These are phyloP conservation scores for Luscinia luscinia DNA, from an alignment of 2,797 vertebrate species.

Conservation along the genomic window DNA sequence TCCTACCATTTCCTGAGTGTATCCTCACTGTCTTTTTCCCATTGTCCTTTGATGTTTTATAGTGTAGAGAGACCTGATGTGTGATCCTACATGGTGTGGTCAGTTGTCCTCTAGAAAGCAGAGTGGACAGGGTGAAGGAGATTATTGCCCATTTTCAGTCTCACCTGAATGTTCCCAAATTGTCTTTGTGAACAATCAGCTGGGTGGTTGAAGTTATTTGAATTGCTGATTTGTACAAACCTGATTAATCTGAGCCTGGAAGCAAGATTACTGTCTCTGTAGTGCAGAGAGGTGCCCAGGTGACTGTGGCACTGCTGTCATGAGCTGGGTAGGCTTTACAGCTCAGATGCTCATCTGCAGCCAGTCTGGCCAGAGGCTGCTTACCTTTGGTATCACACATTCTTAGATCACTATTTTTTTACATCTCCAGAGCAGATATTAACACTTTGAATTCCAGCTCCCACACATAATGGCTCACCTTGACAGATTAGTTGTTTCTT, in stretches of 20 bases:
- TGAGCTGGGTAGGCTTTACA: background rate
- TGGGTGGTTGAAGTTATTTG: background rate
- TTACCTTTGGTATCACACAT: accelerated
- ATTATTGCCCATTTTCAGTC: background rate
- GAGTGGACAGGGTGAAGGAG: background rate
- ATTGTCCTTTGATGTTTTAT: background rate
- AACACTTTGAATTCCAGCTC: background rate
- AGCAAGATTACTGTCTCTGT: background rate
- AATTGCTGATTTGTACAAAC: background rate
- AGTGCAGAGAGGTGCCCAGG: background rate
- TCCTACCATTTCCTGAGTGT: background rate
- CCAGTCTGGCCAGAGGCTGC: background rate
- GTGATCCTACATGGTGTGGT: background rate
- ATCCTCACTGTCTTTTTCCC: background rate
- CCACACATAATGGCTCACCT: background rate
- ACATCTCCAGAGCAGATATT: background rate
- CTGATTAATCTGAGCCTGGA: background rate
- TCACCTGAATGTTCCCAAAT: background rate
- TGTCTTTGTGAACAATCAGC: background rate
- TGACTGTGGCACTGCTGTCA: background rate
- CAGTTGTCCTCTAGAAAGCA: background rate
- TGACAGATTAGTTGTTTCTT: background rate
- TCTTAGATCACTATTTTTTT: background rate
- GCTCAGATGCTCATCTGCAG: background rate
- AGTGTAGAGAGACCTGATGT: background rate